Conservation (phyloP, 1,140 invertebrate genomes). For the Pemphigus obesinymphae region DNA sequence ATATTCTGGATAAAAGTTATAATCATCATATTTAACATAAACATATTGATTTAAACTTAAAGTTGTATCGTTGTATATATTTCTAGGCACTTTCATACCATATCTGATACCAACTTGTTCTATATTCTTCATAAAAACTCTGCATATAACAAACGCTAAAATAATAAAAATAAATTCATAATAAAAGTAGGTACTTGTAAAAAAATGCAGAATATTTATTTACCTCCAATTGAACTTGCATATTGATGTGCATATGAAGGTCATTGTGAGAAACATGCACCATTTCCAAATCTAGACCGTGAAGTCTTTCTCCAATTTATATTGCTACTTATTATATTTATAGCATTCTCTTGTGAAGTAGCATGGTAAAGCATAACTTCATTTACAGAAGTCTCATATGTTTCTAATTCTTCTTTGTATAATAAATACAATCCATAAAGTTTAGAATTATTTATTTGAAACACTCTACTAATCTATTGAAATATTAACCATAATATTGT, state of each 20-base stretch:
- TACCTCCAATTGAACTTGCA: neutral
- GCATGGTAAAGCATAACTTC: neutral
- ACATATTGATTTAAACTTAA: neutral
- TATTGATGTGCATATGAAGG: neutral
- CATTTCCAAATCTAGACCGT: neutral
- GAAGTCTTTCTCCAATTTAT: neutral
- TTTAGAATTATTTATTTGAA: neutral
- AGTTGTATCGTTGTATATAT: neutral
- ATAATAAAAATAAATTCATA: neutral
- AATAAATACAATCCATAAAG: neutral
- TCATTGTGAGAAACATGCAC: neutral
- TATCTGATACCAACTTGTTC: neutral
- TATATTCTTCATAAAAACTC: neutral
- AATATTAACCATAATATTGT: too few relatives aligned
- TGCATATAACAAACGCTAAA: neutral
- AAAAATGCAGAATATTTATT: neutral
- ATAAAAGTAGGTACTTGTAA: neutral
- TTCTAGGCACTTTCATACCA: neutral
- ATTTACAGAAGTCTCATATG: neutral
- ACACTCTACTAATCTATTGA: neutral
- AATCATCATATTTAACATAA: neutral
- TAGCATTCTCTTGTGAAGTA: neutral
- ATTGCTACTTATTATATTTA: neutral
- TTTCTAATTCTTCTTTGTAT: neutral
- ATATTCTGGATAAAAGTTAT: neutral